A percentile compares a stretch with the other conserved stretches of the same genome.
phyloP scores from a whole-genome alignment of 1,140 invertebrate genomes.

The Apis laboriosa region DNA sequence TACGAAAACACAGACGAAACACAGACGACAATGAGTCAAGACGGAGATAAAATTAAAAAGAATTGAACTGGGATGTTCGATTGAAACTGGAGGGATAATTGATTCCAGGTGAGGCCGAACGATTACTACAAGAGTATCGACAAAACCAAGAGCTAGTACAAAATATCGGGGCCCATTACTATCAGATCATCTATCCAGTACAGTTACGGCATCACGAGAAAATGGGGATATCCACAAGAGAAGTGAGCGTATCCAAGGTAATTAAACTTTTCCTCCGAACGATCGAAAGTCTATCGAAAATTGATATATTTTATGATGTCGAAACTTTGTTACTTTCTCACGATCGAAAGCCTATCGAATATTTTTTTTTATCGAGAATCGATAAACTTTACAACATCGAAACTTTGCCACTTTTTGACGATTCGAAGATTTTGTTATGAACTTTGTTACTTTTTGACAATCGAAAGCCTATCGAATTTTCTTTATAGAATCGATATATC shows the following conservation, averaged over 20 bases:
- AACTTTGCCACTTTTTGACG: too few species aligned
- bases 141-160: slow-evolving; percentile 95
- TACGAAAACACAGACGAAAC: background rate
- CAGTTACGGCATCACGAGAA: slow-evolving; percentile 96
- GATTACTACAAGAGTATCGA: slow-evolving; percentile 91
- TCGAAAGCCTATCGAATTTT: too few species aligned
- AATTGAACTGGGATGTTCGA: slow-evolving; percentile 53
- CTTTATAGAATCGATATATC: too few species aligned
- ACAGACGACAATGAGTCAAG: background rate
- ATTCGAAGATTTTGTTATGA: too few species aligned
- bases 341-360: too few species aligned
- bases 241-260: slow-evolving; percentile 92
- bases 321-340: too few species aligned
- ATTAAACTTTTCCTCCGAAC: slow-evolving; percentile 62
- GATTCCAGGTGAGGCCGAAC: slow-evolving; percentile 91
- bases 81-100: slow-evolving; percentile 55
- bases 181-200: slow-evolving; percentile 97
- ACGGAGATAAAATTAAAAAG: slow-evolving; percentile 36
- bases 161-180: slow-evolving; percentile 93
- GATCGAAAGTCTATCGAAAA: too few species aligned
- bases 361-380: too few species aligned
- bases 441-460: too few species aligned
- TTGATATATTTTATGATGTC: too few species aligned
- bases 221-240: slow-evolving; percentile 95
- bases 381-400: too few species aligned